phyloP scores from a whole-genome alignment of 1,140 invertebrate genomes.

The Apocrypta bakeri region DNA sequence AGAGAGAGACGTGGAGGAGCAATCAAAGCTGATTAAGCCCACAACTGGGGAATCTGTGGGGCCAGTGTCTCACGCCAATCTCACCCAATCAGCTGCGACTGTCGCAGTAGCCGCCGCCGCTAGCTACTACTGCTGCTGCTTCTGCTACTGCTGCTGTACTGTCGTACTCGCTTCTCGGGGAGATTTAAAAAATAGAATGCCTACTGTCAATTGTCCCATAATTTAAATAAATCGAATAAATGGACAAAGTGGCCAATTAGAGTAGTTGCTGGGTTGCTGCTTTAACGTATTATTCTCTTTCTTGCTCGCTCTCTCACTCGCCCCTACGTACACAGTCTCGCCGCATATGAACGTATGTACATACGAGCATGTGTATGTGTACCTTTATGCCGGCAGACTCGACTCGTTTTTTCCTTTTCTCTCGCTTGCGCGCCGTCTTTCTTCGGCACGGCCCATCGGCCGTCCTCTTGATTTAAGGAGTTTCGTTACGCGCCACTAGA shows the following conservation, averaged over 20 bases:
- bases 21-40: constrained; percentile 76
- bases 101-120: not conserved
- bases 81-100: constrained; percentile 70
- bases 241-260: constrained; percentile 76
- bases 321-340: constrained; percentile 2
- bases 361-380: not conserved
- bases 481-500: constrained; percentile 44
- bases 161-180: constrained; percentile 65
- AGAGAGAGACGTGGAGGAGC: constrained; percentile 66
- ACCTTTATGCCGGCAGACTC: constrained; percentile 43
- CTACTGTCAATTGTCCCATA: constrained; percentile 76
- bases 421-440: not conserved
- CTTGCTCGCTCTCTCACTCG: constrained; percentile 58
- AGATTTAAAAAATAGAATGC: constrained; percentile 77
- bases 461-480: constrained; percentile 51
- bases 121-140: not conserved
- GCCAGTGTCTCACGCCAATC: constrained; percentile 75
- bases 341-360: too few species aligned
- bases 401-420: constrained; percentile 18
- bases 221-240: constrained; percentile 77
- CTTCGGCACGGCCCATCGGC: constrained; percentile 31
- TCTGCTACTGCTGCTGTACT: constrained; percentile 40
- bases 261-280: constrained; percentile 73
- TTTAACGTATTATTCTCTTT: constrained; percentile 73
- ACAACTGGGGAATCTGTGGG: constrained; percentile 76